These are phyloP conservation scores for Leptoclinus maculatus DNA, from an alignment of 2,797 vertebrate genomes.

Conservation along the genomic window DNA sequence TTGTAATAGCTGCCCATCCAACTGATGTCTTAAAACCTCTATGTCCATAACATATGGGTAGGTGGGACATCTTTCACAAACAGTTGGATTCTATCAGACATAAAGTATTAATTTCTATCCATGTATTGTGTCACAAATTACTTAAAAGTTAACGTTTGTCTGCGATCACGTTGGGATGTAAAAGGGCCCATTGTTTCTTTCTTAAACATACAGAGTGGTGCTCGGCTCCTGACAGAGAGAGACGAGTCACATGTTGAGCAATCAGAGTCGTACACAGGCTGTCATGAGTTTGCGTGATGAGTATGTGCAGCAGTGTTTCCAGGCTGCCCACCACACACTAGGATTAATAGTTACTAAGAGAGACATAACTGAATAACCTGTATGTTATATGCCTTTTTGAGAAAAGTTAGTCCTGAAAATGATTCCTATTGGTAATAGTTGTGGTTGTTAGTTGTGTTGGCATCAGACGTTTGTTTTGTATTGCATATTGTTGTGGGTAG, in stretches of 20 bases:
- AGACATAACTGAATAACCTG: neutral
- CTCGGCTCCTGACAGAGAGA: constrained; percentile 15
- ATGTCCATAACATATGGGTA: neutral
- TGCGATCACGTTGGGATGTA: neutral
- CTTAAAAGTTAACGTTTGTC: neutral
- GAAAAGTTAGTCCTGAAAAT: neutral
- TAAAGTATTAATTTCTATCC: neutral
- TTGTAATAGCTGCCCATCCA: neutral
- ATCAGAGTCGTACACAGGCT: constrained; percentile 5
- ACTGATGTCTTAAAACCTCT: neutral
- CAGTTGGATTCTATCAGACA: neutral
- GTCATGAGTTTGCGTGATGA: constrained; percentile 48
- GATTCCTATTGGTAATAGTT: neutral
- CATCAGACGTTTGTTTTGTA: neutral
- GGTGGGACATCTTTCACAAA: neutral
- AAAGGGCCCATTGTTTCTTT: constrained; percentile 58
- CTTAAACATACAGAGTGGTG: constrained; percentile 24
- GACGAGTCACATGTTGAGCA: constrained; percentile 58
- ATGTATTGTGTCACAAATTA: neutral
- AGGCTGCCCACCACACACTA: neutral
- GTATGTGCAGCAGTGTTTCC: neutral
- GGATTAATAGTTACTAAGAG: neutral
- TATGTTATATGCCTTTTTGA: neutral
- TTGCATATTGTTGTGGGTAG: no score
- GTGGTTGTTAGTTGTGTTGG: neutral